Conservation (phyloP, 2,888 invertebrate species). For the Listrodromus nycthemerus region DNA sequence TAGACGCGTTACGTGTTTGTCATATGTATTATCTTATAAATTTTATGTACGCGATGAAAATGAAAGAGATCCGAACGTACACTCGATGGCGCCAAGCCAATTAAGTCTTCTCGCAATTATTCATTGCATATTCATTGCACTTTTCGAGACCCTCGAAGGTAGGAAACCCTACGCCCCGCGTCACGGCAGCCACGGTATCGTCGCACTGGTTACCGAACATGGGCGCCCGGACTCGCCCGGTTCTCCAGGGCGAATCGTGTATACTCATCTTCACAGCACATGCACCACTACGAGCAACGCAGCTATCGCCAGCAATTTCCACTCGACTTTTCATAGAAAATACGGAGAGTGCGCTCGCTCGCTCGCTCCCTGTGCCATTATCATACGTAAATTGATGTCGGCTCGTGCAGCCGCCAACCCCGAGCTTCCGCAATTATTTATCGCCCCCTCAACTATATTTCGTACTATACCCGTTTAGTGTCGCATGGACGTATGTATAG, state of each 20-base stretch:
- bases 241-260: slow-evolving; percentile 52
- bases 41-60: slow-evolving; percentile 2
- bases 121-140: slow-evolving; percentile 67
- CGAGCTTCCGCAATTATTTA: slow-evolving; percentile 70
- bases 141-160: slow-evolving; percentile 61
- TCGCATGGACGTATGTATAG: slow-evolving; percentile 9
- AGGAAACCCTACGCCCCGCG: slow-evolving; percentile 36
- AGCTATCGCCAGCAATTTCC: slow-evolving; percentile 67
- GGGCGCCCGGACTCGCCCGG: slow-evolving; percentile 28
- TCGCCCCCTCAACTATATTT: slow-evolving; percentile 61
- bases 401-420: slow-evolving; percentile 59
- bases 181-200: slow-evolving; percentile 48
- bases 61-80: slow-evolving; percentile 10
- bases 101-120: slow-evolving; percentile 63
- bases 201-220: slow-evolving; percentile 46
- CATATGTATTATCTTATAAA: not conserved
- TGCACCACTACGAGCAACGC: slow-evolving; percentile 37
- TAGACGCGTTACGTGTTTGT: not conserved
- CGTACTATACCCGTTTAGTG: slow-evolving; percentile 51
- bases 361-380: slow-evolving; percentile 65
- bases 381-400: slow-evolving; percentile 73
- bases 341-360: slow-evolving; percentile 48
- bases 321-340: slow-evolving; percentile 70
- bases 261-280: slow-evolving; percentile 57
- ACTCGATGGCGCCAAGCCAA: slow-evolving; percentile 55